These are phyloP conservation scores for Tetragnatha montana DNA, from an alignment of 2,888 invertebrate genomes.

Conservation along the genomic window DNA sequence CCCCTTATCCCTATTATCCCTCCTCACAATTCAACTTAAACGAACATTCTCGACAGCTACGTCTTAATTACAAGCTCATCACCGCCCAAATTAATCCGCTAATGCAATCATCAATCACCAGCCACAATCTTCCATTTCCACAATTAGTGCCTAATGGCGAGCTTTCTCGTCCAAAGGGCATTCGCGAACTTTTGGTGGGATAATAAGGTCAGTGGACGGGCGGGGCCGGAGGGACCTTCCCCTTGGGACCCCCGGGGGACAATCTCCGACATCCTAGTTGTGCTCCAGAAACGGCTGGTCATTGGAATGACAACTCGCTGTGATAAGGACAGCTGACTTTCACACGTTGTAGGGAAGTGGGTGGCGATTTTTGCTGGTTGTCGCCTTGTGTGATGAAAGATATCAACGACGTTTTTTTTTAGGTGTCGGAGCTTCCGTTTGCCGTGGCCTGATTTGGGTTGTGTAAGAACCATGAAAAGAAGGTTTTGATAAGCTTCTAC, in stretches of 20 bases:
- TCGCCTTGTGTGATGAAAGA: too few species aligned
- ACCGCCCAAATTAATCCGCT: background rate
- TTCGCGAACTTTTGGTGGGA: slow-evolving; percentile 10
- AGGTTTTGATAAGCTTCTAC: too few species aligned
- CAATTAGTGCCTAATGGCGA: slow-evolving; percentile 26
- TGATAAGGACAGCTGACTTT: too few species aligned
- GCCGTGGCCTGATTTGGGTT: too few species aligned
- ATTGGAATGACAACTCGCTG: background rate
- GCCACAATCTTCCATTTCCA: background rate
- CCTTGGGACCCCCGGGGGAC: slow-evolving; percentile 9
- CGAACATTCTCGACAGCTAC: background rate
- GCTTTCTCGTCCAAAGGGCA: slow-evolving; percentile 2
- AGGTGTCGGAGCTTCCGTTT: too few species aligned
- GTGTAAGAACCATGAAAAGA: too few species aligned
- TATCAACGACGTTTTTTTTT: too few species aligned
- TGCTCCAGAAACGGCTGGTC: background rate
- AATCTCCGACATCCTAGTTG: slow-evolving; percentile 1
- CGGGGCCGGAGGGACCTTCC: slow-evolving; percentile 29
- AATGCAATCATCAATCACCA: slow-evolving; percentile 3
- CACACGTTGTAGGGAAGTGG: too few species aligned
- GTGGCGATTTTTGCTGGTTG: too few species aligned
- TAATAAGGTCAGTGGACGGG: slow-evolving; percentile 35
- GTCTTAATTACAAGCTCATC: slow-evolving; percentile 3
- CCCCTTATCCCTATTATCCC: background rate
- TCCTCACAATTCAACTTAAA: background rate